Base-by-base conservation (phyloP, 2,113 vertebrate species). In the Psammodynastes pulverulentus region DNA sequence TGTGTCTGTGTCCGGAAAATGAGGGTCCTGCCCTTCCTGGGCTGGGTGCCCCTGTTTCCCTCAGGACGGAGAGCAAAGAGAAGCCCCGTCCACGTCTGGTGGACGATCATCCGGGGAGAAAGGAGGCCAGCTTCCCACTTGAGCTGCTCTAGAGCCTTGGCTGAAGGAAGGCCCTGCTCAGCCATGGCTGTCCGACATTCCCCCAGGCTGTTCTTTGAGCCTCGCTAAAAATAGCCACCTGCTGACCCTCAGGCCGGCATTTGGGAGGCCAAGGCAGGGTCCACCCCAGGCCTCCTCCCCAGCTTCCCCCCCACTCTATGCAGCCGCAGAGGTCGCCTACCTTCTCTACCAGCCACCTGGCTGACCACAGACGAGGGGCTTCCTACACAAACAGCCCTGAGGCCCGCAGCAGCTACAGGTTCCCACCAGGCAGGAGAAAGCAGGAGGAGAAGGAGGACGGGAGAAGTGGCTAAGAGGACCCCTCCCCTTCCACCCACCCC, bases 181-280 rank as follows among this genome's bases (percentile, higher is more conserved):
- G 39, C 43, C 23, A 79, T 39, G 6, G 67, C 67, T 72, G n/a
- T 17, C n/a, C 13, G 4, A n/a, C 13, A 2, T 87, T 5, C 9
- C 89, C 67, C 2, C 8, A 49, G 84, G 0, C 92, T 93, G 10
- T 19, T 93, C 15, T 45, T 93, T 89, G 0, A 89, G 52, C 90
- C 94, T 88, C 0, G n/a, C 94, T 92, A 94, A 94, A 96, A 96
- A 94, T 94, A 96, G 2, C 93, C 89, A 43, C 26, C 45, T 0
- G 0, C 85, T 0, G 24, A 43, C 49, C 92, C 94, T 0, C 4
- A 49, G 26, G 7, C 0, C 54, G 21, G n/a, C 49, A 0, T 3
- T 9, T 39, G 0, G 0, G 46, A 10, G 6, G n/a, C 54, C 2
- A 4, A 13, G 29, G 72, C 56, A 19, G 49, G 15, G 29, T 19